Conservation (phyloP, 1,140 invertebrate species). For the Calephelis nemesis region DNA sequence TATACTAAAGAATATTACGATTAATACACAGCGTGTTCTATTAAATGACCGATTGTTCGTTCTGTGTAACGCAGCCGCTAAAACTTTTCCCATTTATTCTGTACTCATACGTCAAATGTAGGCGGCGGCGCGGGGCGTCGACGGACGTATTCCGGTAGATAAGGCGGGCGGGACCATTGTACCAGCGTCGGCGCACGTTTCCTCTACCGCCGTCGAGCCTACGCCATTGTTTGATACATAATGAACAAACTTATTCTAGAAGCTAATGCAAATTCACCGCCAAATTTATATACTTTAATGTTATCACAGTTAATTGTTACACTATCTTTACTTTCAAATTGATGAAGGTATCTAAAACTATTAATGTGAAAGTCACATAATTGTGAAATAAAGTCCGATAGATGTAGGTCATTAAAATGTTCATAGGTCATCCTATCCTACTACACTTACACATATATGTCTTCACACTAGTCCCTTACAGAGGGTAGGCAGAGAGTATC, state of each 20-base stretch:
- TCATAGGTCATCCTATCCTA: too few relatives aligned
- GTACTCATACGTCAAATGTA: conserved; percentile 71
- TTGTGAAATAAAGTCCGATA: too few relatives aligned
- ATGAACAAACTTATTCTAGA: conserved; percentile 76
- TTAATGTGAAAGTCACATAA: too few relatives aligned
- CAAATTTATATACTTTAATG: conserved; percentile 58
- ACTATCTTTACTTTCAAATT: conserved; percentile 22
- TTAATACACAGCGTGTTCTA: conserved; percentile 41
- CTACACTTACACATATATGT: too few relatives aligned
- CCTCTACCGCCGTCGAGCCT: conserved; percentile 70
- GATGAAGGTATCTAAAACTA: not conserved
- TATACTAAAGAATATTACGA: conserved; percentile 8
- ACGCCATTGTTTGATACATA: conserved; percentile 66
- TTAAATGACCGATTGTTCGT: conserved; percentile 73
- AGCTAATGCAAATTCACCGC: conserved; percentile 61
- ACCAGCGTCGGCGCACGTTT: conserved; percentile 73
- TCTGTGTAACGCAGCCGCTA: conserved; percentile 59
- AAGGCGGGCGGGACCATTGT: conserved; percentile 69
- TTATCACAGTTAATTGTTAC: conserved; percentile 66
- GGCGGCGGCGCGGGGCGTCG: conserved; percentile 34
- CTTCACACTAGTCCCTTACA: too few relatives aligned
- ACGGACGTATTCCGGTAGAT: conserved; percentile 67
- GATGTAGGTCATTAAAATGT: too few relatives aligned
- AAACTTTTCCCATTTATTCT: conserved; percentile 78
- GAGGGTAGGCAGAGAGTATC: too few relatives aligned